Base-by-base conservation (phyloP, 2,888 invertebrate species). In the Limulus polyphemus region DNA sequence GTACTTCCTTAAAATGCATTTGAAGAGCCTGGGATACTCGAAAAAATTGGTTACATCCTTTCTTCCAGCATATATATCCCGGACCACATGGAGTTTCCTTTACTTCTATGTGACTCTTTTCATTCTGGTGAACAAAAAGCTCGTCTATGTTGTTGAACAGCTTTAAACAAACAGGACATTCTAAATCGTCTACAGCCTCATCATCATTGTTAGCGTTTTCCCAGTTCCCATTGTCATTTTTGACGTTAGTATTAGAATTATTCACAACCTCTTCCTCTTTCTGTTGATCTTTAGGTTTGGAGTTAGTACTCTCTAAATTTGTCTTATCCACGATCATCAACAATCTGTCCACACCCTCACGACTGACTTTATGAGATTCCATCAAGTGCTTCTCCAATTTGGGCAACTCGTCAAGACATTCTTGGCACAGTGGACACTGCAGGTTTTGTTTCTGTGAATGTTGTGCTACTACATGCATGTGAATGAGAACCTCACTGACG, bases 281-380 rank as follows among this genome's bases (percentile, higher is more conserved):
- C n/a, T 66, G 63, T 4, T 60, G 12, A 17, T 58, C 59, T n/a
- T 16, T 59, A 11, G 14, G 4, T 11, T 57, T 49, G 5, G 17
- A 11, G 14, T 4, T 50, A 14, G 3, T 4, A 14, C 50, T 50
- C 10, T 13, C 14, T 10, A 50, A 64, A 12, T 63, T 64, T 5
- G 64, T 89, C 75, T 88, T 88, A 75, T 92, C 90, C 56, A 94
- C 93, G 61, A 95, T 82, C 75, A 90, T 82, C 69, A 95, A 79
- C 58, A 97, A 81, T 71, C 93, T 82, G 73, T 92, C 89, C 58
- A 95, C 79, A 14, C 94, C 94, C 55, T 66, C 66, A 48, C 87
- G 85, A 75, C 90, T 93, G 11, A 95, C 95, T 68, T 90, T 91
- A 77, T 95, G 95, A 64, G 91, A 86, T 77, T 88, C 87, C 87